Base-by-base conservation (phyloP, 1,140 invertebrate genomes). In the Anastrepha ludens region DNA sequence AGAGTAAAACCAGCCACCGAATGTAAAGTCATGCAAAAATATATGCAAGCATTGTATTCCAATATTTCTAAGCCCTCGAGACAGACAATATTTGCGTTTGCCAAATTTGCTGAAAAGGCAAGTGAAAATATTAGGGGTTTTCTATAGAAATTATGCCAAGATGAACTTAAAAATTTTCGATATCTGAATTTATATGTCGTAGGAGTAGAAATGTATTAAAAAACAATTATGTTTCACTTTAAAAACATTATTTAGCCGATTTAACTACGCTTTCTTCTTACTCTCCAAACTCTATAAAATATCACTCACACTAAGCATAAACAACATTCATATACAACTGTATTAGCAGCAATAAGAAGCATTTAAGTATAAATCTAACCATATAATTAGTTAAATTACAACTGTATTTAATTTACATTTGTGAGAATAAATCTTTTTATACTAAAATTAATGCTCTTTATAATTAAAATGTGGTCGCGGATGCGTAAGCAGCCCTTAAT, bases 261-360 rank as follows among this genome's bases (percentile, higher is more conserved):
- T 29, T 29, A 29, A 29, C 29, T 29, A 29, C 29, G 29, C 29
- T 29, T 29, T 29, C 29, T 29, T 29, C 29, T 29, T 29, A 29
- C 29, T 29, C 29, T 29, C 29, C 29, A 29, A 29, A 29, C 29
- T 41, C 20, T 41, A 74, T 41, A 74, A 74, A 41, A 9, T 15
- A 11, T 15, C 11, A 15, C 11, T 6, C 44, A 74, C 20, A 41
- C 6, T 74, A 7, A 74, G 29, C 1, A 6, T 39, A 41, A 78
- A 41, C 41, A 47, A 78, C 2, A 29, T 85, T 50, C 29, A 29
- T 85, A 17, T 59, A 3, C 11, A 81, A n/a, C 44, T 81, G 74
- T 81, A 81, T 81, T 81, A 81, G 81, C 17, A 3, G 50, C 11
- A 55, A 9, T 85, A 85, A 55, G 13, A 55, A 81, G 44, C 50